Conservation (phyloP, 2,888 invertebrate species). For the Junonia oenone region DNA sequence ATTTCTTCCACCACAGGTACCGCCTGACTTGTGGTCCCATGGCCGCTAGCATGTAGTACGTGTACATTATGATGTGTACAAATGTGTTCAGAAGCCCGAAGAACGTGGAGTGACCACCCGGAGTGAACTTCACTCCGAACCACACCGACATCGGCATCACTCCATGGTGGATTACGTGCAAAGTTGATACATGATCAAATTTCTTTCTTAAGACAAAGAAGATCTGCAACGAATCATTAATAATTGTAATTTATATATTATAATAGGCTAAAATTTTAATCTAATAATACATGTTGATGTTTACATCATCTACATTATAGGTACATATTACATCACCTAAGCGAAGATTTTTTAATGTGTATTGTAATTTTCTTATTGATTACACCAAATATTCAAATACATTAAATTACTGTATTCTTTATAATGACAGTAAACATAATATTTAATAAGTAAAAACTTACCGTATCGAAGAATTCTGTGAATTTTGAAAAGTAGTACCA, state of each 20-base stretch:
- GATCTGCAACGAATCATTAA: slow-evolving; percentile 76
- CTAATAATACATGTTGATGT: no score
- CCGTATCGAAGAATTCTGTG: slow-evolving; percentile 97
- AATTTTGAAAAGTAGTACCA: slow-evolving; percentile 98
- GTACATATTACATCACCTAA: no score
- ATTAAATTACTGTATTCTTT: neutral
- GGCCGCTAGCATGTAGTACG: slow-evolving; percentile 94
- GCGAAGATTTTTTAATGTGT: no score
- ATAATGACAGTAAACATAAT: neutral
- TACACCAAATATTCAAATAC: no score
- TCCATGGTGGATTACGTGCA: slow-evolving; percentile 98
- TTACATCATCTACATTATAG: no score
- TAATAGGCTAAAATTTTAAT: neutral
- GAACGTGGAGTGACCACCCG: slow-evolving; percentile 98
- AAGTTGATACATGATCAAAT: slow-evolving; percentile 93
- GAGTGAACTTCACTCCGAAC: slow-evolving; percentile 97
- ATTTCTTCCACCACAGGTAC: slow-evolving; percentile 97
- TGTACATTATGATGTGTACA: slow-evolving; percentile 98
- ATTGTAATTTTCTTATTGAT: no score
- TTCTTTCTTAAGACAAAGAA: slow-evolving; percentile 98
- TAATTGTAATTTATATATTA: neutral
- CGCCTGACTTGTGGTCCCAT: slow-evolving; percentile 91
- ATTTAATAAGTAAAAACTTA: no score
- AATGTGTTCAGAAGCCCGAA: slow-evolving; percentile 96
- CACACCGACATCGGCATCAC: slow-evolving; percentile 98